Base-by-base conservation (phyloP, 2,888 invertebrate species). In the Phaonia tiefii region DNA sequence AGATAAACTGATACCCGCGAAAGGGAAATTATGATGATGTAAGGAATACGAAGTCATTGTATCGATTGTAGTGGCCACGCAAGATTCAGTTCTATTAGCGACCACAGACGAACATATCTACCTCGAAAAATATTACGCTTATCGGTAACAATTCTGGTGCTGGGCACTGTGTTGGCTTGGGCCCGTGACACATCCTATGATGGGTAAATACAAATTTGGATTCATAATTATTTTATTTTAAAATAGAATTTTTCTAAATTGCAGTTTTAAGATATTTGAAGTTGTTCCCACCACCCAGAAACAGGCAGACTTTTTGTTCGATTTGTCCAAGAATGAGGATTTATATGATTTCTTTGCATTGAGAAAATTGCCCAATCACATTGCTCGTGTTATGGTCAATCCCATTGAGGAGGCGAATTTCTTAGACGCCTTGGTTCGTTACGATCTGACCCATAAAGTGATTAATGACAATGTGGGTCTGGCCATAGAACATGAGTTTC, bases 201-300 rank as follows among this genome's bases (percentile, higher is more conserved):
- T 56, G 84, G 84, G 86, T 86, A 37, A 83, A 82, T 37, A 31
- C 4, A 1, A 22, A 42, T 31, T n/a, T 71, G 46, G 63, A 63
- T 0, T 63, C 3, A 1, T 17, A 39, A 25, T 26, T 15, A 56
- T 1, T 42, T 2, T 20, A 8, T 1, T 26, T 0, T n/a, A n/a
- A n/a, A 20, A 42, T 31, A 1, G 5, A n/a, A 51, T 37, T 5
- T 7, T 13, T n/a, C 17, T 13, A 8, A 17, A 22, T 60, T 70
- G 77, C n/a, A 89, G 89, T 7, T 89, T 85, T 69, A 88, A 86
- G 72, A 83, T 89, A 13, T 89, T 88, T 42, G 88, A 89, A 49
- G 80, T 88, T 2, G 79, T 83, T 1, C 75, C 83, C 3, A 13
- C 56, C 49, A 77, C 83, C 1, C 26, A 84, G 1, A 80, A 70